phyloP scores from a whole-genome alignment of 1,140 invertebrate genomes.

The Carposina sasakii region DNA sequence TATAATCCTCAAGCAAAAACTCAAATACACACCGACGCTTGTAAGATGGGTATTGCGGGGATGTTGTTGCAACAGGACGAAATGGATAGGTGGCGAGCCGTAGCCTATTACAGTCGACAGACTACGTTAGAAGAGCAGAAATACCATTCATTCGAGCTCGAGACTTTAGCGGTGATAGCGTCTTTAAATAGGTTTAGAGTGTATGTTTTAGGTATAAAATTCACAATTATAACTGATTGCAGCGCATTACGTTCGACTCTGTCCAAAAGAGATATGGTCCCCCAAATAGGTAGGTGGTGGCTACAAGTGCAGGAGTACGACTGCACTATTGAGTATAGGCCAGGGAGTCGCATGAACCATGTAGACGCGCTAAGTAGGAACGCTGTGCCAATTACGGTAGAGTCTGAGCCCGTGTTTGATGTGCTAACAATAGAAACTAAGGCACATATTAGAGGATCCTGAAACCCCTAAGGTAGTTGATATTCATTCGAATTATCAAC shows the following conservation, averaged over 20 bases:
- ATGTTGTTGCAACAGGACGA: conserved; percentile 19
- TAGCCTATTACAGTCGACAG: background rate
- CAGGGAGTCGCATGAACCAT: conserved; percentile 35
- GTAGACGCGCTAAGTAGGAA: conserved; percentile 39
- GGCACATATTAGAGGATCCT: background rate
- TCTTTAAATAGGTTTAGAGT: conserved; percentile 48
- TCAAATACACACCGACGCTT: conserved; percentile 38
- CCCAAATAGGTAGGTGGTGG: conserved; percentile 34
- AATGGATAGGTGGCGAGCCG: background rate
- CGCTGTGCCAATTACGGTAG: conserved; percentile 1
- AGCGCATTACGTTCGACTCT: conserved; percentile 28
- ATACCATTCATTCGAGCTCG: conserved; percentile 21
- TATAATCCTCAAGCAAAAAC: conserved; percentile 22
- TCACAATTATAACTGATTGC: conserved; percentile 48
- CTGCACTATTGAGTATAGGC: conserved; percentile 27
- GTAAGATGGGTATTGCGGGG: conserved; percentile 26
- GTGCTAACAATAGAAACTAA: background rate
- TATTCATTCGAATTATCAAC: background rate
- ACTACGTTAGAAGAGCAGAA: background rate
- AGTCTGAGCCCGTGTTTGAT: background rate
- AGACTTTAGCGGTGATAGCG: conserved; percentile 24
- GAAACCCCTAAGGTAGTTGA: background rate
- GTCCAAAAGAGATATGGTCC: conserved; percentile 29
- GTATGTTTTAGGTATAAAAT: conserved; percentile 46
- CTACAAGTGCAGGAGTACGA: conserved; percentile 27